phyloP scores from a whole-genome alignment of 1,140 invertebrate genomes.

The Magallana ariakensis region DNA sequence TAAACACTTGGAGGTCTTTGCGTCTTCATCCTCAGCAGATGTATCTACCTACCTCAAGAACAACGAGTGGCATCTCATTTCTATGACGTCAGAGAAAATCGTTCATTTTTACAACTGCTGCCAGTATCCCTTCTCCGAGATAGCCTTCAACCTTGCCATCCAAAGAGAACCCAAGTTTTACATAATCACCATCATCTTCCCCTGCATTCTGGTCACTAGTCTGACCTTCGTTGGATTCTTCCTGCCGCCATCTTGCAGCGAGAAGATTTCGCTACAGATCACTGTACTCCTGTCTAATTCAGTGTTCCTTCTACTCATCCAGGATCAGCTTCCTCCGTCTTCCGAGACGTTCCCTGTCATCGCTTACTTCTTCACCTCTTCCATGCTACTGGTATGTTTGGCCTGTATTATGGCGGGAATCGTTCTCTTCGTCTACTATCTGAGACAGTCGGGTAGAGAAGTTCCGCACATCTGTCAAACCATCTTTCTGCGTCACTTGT shows the following conservation, averaged over 20 bases:
- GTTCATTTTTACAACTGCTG: slow-evolving; percentile 83
- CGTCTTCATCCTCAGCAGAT: slow-evolving; percentile 82
- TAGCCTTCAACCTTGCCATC: slow-evolving; percentile 82
- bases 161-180: slow-evolving; percentile 95
- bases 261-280: slow-evolving; percentile 86
- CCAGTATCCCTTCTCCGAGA: slow-evolving; percentile 81
- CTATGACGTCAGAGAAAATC: slow-evolving; percentile 82
- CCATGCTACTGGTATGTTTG: slow-evolving; percentile 27
- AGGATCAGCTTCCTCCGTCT: slow-evolving; percentile 95
- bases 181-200: slow-evolving; percentile 82
- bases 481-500: neutral
- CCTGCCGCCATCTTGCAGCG: slow-evolving; percentile 82
- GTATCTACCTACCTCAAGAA: slow-evolving; percentile 73
- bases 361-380: slow-evolving; percentile 57
- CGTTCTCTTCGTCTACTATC: neutral
- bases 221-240: slow-evolving; percentile 82
- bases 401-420: slow-evolving; percentile 15
- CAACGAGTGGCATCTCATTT: slow-evolving; percentile 58
- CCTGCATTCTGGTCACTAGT: slow-evolving; percentile 82
- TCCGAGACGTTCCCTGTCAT: slow-evolving; percentile 88
- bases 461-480: neutral
- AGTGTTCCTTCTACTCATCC: slow-evolving; percentile 85
- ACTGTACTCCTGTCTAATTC: slow-evolving; percentile 82
- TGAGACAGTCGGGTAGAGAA: neutral
- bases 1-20: slow-evolving; percentile 57